Conservation (phyloP, 2,797 vertebrate genomes). For the Anniella stebbinsi region DNA sequence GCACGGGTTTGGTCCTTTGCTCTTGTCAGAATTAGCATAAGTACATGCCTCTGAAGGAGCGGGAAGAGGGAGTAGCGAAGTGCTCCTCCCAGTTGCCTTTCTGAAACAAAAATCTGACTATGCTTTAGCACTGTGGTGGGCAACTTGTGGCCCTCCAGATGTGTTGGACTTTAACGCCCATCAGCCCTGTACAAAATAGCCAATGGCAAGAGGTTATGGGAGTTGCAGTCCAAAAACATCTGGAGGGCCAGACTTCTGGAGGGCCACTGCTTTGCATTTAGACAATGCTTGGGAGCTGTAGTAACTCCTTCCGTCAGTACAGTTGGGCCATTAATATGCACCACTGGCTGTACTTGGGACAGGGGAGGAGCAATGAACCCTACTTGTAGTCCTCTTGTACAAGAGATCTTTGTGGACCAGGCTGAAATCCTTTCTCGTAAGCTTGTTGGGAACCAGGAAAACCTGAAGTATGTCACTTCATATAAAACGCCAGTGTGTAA, state of each 20-base stretch:
- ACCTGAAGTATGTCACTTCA: slow-evolving; percentile 22
- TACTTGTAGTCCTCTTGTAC: not conserved
- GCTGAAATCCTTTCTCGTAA: slow-evolving; percentile 15
- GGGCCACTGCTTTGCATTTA: not conserved
- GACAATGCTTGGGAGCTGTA: not conserved
- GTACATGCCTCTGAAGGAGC: not conserved
- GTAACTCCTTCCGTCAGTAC: not conserved
- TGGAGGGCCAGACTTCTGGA: not conserved
- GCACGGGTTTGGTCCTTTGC: not conserved
- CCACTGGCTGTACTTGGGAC: not conserved
- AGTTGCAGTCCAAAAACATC: not conserved
- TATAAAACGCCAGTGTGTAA: slow-evolving; percentile 45
- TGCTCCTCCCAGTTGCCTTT: not conserved
- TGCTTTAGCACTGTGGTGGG: not conserved
- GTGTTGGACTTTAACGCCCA: not conserved
- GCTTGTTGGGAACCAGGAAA: not conserved
- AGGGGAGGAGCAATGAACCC: not conserved
- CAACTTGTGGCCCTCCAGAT: too few species aligned
- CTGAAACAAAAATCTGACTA: not conserved
- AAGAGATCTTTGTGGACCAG: not conserved
- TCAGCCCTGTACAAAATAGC: not conserved
- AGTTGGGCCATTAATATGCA: not conserved
- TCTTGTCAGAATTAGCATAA: not conserved
- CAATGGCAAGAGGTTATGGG: not conserved
- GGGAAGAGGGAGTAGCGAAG: not conserved